phyloP scores from a whole-genome alignment of 2,113 vertebrate species.

The Tichodroma muraria region DNA sequence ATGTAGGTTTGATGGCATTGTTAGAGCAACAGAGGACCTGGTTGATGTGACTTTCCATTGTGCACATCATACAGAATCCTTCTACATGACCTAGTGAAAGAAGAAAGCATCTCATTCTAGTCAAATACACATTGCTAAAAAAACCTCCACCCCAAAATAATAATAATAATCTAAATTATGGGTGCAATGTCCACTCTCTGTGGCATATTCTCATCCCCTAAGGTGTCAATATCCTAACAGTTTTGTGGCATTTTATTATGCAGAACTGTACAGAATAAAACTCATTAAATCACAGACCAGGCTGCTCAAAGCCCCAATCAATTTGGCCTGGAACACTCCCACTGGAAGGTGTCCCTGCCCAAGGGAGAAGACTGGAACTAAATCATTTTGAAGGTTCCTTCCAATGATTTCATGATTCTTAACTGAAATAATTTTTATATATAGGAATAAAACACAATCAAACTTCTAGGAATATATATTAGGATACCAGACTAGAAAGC shows the following conservation, averaged over 20 bases:
- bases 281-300: not conserved
- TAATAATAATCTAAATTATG: not conserved
- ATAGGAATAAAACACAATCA: not conserved
- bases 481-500: not conserved
- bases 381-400: not conserved
- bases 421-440: not conserved
- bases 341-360: not conserved
- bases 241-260: not conserved
- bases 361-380: not conserved
- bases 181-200: not conserved
- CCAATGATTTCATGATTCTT: not conserved
- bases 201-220: not conserved
- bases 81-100: constrained; percentile 80
- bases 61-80: constrained; percentile 98
- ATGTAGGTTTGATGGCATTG: constrained; percentile 88
- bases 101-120: not conserved
- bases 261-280: not conserved
- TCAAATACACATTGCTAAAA: not conserved
- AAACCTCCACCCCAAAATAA: rapidly evolving
- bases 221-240: not conserved
- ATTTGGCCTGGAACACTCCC: not conserved
- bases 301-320: not conserved
- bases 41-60: constrained; percentile 91
- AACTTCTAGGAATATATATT: not conserved
- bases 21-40: constrained; percentile 89